Percentiles rank a stretch among this genome's conserved stretches.
Evolutionary conservation across 2,113 vertebrate species (phyloP).

Genomic region (Poeciliopsis turrubarensis): DNA sequence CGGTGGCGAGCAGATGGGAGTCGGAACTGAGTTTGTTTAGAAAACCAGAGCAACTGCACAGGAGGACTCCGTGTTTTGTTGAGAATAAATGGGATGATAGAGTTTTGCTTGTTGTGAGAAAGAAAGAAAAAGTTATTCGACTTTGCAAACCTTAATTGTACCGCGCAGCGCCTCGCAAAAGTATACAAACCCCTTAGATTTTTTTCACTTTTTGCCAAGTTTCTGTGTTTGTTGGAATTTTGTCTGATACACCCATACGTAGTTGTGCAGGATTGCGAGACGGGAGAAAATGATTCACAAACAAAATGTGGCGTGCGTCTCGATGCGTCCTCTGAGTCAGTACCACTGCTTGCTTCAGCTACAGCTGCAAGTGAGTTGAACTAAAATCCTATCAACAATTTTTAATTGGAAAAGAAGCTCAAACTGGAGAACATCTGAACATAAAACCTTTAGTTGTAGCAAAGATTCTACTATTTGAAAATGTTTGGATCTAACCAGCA

Average conservation of each 20-base stretch:
- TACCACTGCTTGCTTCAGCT: neutral
- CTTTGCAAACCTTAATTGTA: neutral
- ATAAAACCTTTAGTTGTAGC: too few relatives aligned
- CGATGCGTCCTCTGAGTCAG: neutral
- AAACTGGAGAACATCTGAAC: too few relatives aligned
- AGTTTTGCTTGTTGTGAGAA: slow-evolving; percentile 23
- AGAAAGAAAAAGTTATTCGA: neutral
- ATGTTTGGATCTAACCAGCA: too few relatives aligned
- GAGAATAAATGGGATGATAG: neutral
- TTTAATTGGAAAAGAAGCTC: too few relatives aligned
- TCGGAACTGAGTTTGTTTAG: slow-evolving; percentile 59
- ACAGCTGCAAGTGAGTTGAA: neutral
- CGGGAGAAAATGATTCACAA: neutral
- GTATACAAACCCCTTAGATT: too few relatives aligned
- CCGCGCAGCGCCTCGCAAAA: too few relatives aligned
- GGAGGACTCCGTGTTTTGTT: neutral
- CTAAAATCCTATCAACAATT: neutral
- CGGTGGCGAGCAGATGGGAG: slow-evolving; percentile 67
- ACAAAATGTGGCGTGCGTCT: neutral
- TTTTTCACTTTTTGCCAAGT: too few relatives aligned
- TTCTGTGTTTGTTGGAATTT: too few relatives aligned
- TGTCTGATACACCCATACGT: too few relatives aligned
- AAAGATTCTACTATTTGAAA: neutral
- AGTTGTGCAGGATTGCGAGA: neutral
- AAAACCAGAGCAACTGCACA: slow-evolving; percentile 24